Percentiles rank a stretch among this genome's conserved stretches.
phyloP scores from a whole-genome alignment of 2,797 vertebrate genomes.

The Galago senegalensis region DNA sequence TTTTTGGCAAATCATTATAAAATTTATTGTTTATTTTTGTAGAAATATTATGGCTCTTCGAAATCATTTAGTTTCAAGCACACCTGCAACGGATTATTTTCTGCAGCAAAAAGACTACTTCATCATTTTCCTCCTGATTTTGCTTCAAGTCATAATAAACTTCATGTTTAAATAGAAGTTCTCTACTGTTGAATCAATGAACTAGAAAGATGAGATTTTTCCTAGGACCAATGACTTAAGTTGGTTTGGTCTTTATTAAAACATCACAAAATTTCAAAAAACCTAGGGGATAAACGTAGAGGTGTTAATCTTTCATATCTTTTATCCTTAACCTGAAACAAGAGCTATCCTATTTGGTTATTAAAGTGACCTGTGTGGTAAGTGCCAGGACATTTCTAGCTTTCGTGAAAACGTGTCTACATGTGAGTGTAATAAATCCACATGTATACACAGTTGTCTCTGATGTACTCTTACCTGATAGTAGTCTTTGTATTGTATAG shows the following conservation, averaged over 20 bases:
- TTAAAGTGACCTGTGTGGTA: conserved; percentile 86
- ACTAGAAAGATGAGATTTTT: conserved; percentile 84
- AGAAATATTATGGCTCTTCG: conserved; percentile 95
- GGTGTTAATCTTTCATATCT: conserved; percentile 82
- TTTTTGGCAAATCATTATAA: conserved; percentile 68
- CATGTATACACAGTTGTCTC: conserved; percentile 80
- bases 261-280: conserved; percentile 87
- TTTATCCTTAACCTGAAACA: conserved; percentile 80
- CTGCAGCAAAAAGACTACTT: conserved; percentile 96
- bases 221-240: conserved; percentile 88
- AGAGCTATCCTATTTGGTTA: conserved; percentile 82
- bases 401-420: conserved; percentile 85
- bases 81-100: conserved; percentile 91
- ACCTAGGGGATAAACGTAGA: conserved; percentile 83
- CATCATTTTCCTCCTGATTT: conserved; percentile 95
- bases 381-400: conserved; percentile 89
- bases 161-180: conserved; percentile 95
- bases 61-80: conserved; percentile 90
- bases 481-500: conserved; percentile 87
- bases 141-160: conserved; percentile 96
- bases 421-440: conserved; percentile 74
- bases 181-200: conserved; percentile 85
- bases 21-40: conserved; percentile 83
- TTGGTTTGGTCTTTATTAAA: conserved; percentile 85
- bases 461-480: conserved; percentile 72